Evolutionary conservation across 2,888 invertebrate genomes (phyloP).

Genomic region (Salticus scenicus): DNA sequence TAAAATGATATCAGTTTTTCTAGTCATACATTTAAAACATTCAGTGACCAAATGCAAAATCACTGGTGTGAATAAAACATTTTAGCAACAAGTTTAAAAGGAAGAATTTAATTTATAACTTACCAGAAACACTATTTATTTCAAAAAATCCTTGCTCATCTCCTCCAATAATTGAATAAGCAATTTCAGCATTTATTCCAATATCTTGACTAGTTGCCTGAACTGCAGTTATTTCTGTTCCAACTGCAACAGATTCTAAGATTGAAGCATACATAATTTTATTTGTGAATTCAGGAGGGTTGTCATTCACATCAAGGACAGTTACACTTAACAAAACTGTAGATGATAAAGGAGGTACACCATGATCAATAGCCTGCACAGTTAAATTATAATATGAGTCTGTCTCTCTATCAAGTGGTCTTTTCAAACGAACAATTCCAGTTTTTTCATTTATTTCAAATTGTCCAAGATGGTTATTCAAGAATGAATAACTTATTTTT

Average conservation of each 20-base stretch:
- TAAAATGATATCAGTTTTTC: too few relatives aligned
- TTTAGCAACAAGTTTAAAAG: too few relatives aligned
- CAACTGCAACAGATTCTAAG: conserved; percentile 84
- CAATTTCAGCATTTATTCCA: conserved; percentile 93
- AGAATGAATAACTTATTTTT: conserved; percentile 64
- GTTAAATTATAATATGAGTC: conserved; percentile 85
- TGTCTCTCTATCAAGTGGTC: conserved; percentile 87
- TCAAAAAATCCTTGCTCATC: conserved; percentile 91
- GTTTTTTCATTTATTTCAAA: conserved; percentile 83
- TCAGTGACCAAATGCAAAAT: too few relatives aligned
- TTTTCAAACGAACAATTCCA: conserved; percentile 89
- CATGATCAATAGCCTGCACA: conserved; percentile 87
- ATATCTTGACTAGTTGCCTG: conserved; percentile 92
- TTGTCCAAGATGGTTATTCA: conserved; percentile 56
- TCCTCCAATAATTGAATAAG: conserved; percentile 89
- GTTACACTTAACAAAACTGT: conserved; percentile 84
- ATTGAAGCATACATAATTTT: conserved; percentile 86
- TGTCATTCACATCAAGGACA: conserved; percentile 94
- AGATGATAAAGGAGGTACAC: conserved; percentile 84
- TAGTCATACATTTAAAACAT: too few relatives aligned
- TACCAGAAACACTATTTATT: conserved; percentile 77
- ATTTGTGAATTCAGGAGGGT: conserved; percentile 93
- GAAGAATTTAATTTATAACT: too few relatives aligned
- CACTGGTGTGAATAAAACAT: too few relatives aligned
- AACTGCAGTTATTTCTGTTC: conserved; percentile 87